Evolutionary conservation across 2,888 invertebrate genomes (phyloP), one percentile per base, ranked within the genome.

Genomic region (Seira musarum): DNA sequence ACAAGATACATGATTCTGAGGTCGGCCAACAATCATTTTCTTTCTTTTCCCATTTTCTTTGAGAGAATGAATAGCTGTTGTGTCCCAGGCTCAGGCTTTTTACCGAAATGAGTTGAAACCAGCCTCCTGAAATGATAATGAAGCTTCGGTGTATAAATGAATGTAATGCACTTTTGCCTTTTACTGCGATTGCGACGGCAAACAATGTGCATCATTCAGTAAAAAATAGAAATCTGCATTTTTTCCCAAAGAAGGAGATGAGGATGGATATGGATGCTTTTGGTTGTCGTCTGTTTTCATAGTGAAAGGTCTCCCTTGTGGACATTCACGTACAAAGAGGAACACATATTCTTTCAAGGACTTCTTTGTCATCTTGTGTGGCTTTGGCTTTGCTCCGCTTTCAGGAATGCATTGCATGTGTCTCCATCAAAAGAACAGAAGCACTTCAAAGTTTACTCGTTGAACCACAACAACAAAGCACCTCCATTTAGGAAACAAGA

Each of bases 401-500:
- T 60, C 60, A 21, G 19, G 10, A 8, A 21, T 19, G 8, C 8
- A 65, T 19, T 25, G 65, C n/a, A 65, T 30, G 40, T 61, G 35
- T 21, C 40, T 71, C 61, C 63, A 60, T 70, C 30, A n/a, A n/a
- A n/a, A n/a, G n/a, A n/a, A 40, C 53, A 53, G 53, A 53, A 53
- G 53, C 53, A 53, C 53, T 53, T 69, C 17, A 6, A 40, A 65
- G 35, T 25, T 65, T 65, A 30, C 65, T 30, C 30, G 30, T 65
- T 40, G 21, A 49, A 67, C 46, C 22, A 49, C 67, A 67, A 67
- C 46, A 49, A 21, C 46, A 49, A 49, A 49, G 49, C 46, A 67
- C 40, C 65, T 65, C 17, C 35, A 35, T 65, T 30, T 67, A 49
- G 24, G 53, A 22, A 69, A 69, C 69, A 69, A 60, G 60, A 69